Evolutionary conservation across 2,888 invertebrate species (phyloP), one percentile per base, ranked within the genome.

Genomic region (Steinernema scapterisci): DNA sequence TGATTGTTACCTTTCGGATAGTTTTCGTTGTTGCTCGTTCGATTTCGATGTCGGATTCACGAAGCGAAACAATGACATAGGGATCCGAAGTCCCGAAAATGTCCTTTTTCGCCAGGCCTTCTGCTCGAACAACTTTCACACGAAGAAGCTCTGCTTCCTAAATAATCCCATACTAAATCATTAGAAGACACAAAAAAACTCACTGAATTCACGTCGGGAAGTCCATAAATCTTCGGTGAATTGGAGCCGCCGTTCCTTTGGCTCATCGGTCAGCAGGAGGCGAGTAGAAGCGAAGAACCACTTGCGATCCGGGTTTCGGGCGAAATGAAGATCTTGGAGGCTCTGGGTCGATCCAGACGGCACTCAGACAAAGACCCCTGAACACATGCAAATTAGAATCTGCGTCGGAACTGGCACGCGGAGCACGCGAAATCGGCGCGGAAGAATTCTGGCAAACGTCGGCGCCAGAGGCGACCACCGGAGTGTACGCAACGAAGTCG

Each of bases 41-140:
- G 89, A 95, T 94, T 83, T 93, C 93, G 88, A 92, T 93, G 80
- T 92, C 91, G 27, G 89, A 86, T 74, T 85, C 76, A 56, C 84
- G 87, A 43, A 97, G 90, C 89, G 95, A 94, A 88, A 97, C 92
- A 84, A 94, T 91, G 52, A 96, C 96, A 91, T 97, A 97, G 3
- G 97, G 97, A 90, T 97, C 97, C 91, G 96, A 95, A 86, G 97
- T 96, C 86, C 97, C 97, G 91, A 99, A 97, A 87, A 99, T 96
- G 89, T 99, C 97, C 90, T 97, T 97, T 89, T 96, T 96, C 75
- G 97, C 97, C 87, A 99, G 91, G 84, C 94, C 93, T 89, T 93
- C 93, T 44, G 95, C 95, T 83, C 93, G 92, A 81, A 94, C 90
- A 78, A 96, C 92, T 89, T 92, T 92, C 88, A 96, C 91, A 86